Base-by-base conservation (phyloP, 2,888 invertebrate species). In the Hedya salicella region DNA sequence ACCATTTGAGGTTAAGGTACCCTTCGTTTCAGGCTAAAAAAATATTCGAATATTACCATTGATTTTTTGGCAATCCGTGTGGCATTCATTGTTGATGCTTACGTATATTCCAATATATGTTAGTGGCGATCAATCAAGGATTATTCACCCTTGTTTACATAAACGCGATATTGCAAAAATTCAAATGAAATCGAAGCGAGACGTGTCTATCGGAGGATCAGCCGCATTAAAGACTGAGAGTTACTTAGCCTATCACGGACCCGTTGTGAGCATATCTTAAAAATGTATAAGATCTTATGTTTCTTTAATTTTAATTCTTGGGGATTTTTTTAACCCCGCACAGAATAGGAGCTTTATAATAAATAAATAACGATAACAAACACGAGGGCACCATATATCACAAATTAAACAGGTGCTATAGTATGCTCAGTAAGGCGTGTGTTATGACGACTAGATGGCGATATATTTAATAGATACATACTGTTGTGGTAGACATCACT, bases 51-150 rank as follows among this genome's bases (percentile, higher is more conserved):
- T 25, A 6, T 25, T 25, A 6, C 6, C 6, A 25, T 25, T 6
- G 2, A 25, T 25, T 25, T 21, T 53, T 16, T 19, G 30, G 16
- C 44, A 32, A 57, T 57, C 57, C 57, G 32, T 32, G 32, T 36
- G 9, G 36, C 57, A 32, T 16, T 6, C 32, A 32, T 11, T 36
- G 17, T 32, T 25, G 40, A 32, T 46, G 32, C 46, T n/a, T 14
- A 21, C 53, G 25, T 54, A 36, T 39, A 39, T 57, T 57, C 32
- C 44, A 64, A 50, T 46, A 65, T 60, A 52, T 46, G 65, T 62
- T 62, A 52, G 53, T 53, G 53, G 69, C 75, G 80, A 85, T 85
- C 84, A 79, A 85, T 85, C 86, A 85, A 77, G 80, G 77, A 80
- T 79, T 82, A 79, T 76, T 76, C 76, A 75, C 79, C 83, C 80